Conservation (phyloP, 2,113 vertebrate species). For the Garra rufa region DNA sequence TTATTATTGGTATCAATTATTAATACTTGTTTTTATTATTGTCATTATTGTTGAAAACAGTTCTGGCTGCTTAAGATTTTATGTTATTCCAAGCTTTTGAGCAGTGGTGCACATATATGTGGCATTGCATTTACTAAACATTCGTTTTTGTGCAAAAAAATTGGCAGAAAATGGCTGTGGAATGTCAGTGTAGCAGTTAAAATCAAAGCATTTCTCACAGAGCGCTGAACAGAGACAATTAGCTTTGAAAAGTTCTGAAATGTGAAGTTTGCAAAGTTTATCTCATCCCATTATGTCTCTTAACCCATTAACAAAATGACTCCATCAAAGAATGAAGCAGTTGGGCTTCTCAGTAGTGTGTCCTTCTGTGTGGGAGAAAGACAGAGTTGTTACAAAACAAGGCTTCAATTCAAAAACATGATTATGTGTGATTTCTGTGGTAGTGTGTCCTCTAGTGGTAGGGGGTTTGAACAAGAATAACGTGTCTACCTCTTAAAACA, state of each 20-base stretch:
- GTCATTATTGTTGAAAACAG: background rate
- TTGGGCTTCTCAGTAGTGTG: background rate
- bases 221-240: background rate
- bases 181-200: background rate
- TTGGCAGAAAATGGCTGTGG: background rate
- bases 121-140: background rate
- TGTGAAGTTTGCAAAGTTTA: conserved; percentile 8
- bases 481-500: background rate
- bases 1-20: too few species aligned
- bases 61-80: background rate
- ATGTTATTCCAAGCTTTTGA: background rate
- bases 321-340: conserved; percentile 1
- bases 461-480: background rate
- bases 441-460: conserved; percentile 33
- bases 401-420: background rate
- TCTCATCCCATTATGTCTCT: background rate
- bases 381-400: background rate
- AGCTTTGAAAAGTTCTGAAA: background rate
- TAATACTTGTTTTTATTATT: background rate
- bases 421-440: background rate
- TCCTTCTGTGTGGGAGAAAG: background rate
- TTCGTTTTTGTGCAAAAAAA: background rate
- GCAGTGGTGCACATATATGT: background rate
- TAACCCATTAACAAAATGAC: conserved; percentile 25
- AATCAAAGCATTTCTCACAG: background rate